Evolutionary conservation across 2,888 invertebrate genomes (phyloP), one percentile per base, ranked within the genome.

Genomic region (Brenthis daphne): DNA sequence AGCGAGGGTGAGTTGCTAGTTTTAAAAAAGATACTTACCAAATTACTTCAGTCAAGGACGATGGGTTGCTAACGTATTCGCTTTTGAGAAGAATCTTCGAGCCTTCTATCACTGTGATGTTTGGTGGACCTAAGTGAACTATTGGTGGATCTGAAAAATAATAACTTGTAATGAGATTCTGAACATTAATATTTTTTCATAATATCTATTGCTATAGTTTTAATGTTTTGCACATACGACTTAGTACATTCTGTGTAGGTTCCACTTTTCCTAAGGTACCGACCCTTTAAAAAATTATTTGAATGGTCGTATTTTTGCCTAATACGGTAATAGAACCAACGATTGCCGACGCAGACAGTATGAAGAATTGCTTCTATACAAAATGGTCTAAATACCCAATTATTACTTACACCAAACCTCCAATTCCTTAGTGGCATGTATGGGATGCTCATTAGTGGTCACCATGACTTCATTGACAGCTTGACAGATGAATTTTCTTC

Each of bases 1-100:
- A 3, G 24, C 24, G 3, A 4, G 1, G 37, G 6, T 5, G 4
- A 29, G 29, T 29, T 3, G 29, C 4, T 29, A 4, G 29, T 29
- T 29, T 29, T 29, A 5, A 29, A 3, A 3, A 13, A 20, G 29
- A 33, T 24, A 85, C 94, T 94, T 92, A 97, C 98, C 98, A 98
- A 77, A 94, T 93, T 63, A 97, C 97, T 74, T 94, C 94, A 60
- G 93, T 94, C 48, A 98, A 90, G 12, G 96, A 94, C 33, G 96
- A 96, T 0, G 98, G 98, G 89, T 98, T 98, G 68, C 98, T 97
- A 75, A 96, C 95, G 83, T 97, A 98, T 78, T 95, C 94, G 85
- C 98, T 98, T 75, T 95, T 94, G 64, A 98, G 94, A 53, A 96
- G 90, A 57, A 97, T 94, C 76, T 96, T 95, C 50, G 94, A 94